Evolutionary conservation across 2,888 invertebrate species (phyloP).

Genomic region (Anodontia alba): DNA sequence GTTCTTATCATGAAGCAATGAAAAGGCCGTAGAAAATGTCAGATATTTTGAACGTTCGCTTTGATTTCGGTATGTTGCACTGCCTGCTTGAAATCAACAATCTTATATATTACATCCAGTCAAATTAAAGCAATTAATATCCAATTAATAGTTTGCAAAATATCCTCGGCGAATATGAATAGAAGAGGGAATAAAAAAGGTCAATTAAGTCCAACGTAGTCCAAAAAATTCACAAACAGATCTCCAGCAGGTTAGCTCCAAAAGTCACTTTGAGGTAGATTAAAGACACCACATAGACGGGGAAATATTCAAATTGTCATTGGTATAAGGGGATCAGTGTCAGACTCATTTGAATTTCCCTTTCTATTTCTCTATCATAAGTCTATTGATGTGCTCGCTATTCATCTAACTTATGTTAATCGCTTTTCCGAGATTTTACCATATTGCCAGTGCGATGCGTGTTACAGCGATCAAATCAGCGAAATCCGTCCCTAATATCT

Average conservation of each 20-base stretch:
- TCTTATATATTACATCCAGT: too few species aligned
- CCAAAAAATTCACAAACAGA: background rate
- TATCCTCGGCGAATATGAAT: background rate
- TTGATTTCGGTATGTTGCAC: too few species aligned
- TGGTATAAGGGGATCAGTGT: constrained; percentile 32
- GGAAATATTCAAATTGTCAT: constrained; percentile 15
- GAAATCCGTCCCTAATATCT: constrained; percentile 12
- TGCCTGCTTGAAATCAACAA: too few species aligned
- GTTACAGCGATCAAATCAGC: constrained; percentile 15
- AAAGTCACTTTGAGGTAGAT: constrained; percentile 17
- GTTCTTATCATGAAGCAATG: too few species aligned
- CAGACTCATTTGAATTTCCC: constrained; percentile 37
- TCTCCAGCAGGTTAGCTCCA: constrained; percentile 9
- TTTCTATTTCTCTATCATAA: constrained; percentile 20
- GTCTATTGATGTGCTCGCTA: constrained; percentile 37
- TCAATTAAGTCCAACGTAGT: background rate
- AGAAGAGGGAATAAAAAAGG: background rate
- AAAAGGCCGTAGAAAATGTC: too few species aligned
- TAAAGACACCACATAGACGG: background rate
- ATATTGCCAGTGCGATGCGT: constrained; percentile 9
- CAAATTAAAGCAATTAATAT: too few species aligned
- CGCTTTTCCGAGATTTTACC: constrained; percentile 20
- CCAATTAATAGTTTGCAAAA: background rate
- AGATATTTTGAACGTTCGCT: too few species aligned
- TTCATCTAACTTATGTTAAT: constrained; percentile 51